Conservation (phyloP, 2,797 vertebrate species). For the Squalus acanthias region DNA sequence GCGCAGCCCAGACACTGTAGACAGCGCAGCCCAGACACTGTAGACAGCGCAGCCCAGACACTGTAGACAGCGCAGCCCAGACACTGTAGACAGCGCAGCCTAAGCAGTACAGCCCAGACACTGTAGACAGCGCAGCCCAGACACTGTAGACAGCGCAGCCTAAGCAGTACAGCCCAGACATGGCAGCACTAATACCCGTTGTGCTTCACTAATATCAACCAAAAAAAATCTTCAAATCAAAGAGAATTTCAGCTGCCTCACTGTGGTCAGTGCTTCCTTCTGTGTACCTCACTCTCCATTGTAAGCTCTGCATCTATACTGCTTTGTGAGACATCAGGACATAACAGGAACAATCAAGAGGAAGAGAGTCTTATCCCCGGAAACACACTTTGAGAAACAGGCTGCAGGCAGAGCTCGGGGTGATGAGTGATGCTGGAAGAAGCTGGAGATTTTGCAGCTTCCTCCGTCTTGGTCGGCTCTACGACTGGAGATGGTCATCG, state of each 20-base stretch:
- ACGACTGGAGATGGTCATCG: slow-evolving; percentile 67
- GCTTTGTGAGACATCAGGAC: background rate
- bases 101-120: background rate
- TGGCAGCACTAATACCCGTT: background rate
- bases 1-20: background rate
- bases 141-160: background rate
- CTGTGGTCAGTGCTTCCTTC: background rate
- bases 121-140: background rate
- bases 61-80: background rate
- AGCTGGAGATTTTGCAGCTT: background rate
- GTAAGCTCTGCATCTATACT: background rate
- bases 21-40: background rate
- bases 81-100: background rate
- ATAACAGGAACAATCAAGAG: background rate
- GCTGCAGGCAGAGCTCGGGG: background rate
- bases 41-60: too few species aligned
- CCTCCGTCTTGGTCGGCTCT: background rate
- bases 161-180: too few species aligned
- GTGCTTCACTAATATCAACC: background rate
- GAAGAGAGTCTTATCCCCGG: background rate
- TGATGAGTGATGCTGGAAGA: slow-evolving; percentile 26
- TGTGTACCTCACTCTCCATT: background rate
- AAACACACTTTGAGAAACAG: slow-evolving; percentile 10
- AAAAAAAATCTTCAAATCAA: background rate
- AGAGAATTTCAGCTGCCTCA: background rate